These are phyloP conservation scores for Agrotis puta DNA, from an alignment of 2,888 invertebrate genomes.

Conservation along the genomic window DNA sequence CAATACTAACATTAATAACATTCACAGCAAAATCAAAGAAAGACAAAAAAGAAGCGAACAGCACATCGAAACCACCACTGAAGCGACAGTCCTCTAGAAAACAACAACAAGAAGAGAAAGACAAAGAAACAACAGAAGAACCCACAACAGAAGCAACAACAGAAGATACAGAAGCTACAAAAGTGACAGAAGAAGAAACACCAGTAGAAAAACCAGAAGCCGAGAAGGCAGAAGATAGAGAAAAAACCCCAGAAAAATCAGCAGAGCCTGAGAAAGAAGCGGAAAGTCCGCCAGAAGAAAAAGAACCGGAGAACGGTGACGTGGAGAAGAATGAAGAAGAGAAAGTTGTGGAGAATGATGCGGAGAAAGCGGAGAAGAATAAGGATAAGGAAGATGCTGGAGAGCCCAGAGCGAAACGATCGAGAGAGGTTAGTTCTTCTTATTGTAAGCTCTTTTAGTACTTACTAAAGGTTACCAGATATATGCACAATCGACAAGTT, in stretches of 20 bases:
- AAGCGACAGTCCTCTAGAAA: slow-evolving; percentile 84
- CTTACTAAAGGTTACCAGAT: too few species aligned
- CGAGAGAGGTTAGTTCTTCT: slow-evolving; percentile 81
- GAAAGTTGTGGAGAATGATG: slow-evolving; percentile 51
- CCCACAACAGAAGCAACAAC: slow-evolving; percentile 46
- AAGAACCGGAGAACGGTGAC: slow-evolving; percentile 38
- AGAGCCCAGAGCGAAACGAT: slow-evolving; percentile 85
- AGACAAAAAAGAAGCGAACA: slow-evolving; percentile 75
- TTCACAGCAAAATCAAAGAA: slow-evolving; percentile 77
- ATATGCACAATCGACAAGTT: too few species aligned
- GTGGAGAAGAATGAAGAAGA: slow-evolving; percentile 52
- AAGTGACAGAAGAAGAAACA: slow-evolving; percentile 23
- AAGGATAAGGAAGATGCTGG: slow-evolving; percentile 57
- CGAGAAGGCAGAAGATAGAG: slow-evolving; percentile 13
- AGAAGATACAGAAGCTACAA: slow-evolving; percentile 38
- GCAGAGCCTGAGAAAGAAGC: slow-evolving; percentile 31
- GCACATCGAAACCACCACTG: slow-evolving; percentile 67
- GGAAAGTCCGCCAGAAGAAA: too few species aligned
- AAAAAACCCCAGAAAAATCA: slow-evolving; percentile 40
- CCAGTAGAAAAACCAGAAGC: slow-evolving; percentile 40
- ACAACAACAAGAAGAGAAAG: slow-evolving; percentile 75
- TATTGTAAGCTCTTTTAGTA: slow-evolving; percentile 10
- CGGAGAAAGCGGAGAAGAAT: slow-evolving; percentile 47
- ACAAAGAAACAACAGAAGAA: slow-evolving; percentile 67
- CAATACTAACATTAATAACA: too few species aligned